These are phyloP conservation scores for Anticlea derivata DNA, from an alignment of 2,888 invertebrate genomes.

Conservation along the genomic window DNA sequence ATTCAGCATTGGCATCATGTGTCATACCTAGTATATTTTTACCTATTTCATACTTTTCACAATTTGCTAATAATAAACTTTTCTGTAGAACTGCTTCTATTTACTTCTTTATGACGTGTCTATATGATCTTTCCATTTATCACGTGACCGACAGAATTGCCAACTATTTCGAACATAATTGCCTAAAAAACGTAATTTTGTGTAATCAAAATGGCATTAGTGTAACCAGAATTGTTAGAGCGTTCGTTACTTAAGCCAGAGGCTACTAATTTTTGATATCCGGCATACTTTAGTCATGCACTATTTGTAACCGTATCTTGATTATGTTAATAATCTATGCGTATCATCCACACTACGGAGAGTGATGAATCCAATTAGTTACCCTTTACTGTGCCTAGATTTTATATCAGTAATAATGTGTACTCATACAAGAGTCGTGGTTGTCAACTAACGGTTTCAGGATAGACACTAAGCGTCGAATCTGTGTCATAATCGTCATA, in stretches of 20 bases:
- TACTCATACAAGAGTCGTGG: neutral
- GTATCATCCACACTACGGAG: conserved; percentile 28
- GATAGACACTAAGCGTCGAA: conserved; percentile 15
- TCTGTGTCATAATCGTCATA: conserved; percentile 27
- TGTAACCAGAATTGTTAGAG: conserved; percentile 53
- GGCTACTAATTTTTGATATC: conserved; percentile 51
- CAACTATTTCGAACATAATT: conserved; percentile 44
- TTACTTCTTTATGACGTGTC: conserved; percentile 49
- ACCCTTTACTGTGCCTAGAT: conserved; percentile 16
- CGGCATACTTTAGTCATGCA: conserved; percentile 55
- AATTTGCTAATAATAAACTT: conserved; percentile 37
- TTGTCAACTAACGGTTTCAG: conserved; percentile 25
- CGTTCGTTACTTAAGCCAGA: conserved; percentile 46
- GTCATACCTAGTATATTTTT: neutral
- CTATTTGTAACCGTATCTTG: conserved; percentile 41
- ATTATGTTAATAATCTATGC: conserved; percentile 28
- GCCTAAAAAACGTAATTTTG: conserved; percentile 67
- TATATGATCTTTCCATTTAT: conserved; percentile 41
- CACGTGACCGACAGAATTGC: conserved; percentile 56
- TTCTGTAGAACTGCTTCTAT: conserved; percentile 52
- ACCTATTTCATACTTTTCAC: conserved; percentile 26
- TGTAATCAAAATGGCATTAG: conserved; percentile 79
- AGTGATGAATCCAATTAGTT: conserved; percentile 38
- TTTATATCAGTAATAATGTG: neutral
- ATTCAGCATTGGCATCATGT: neutral